These are phyloP conservation scores for Sceloporus undulatus DNA, from an alignment of 2,113 vertebrate genomes.

Conservation along the genomic window DNA sequence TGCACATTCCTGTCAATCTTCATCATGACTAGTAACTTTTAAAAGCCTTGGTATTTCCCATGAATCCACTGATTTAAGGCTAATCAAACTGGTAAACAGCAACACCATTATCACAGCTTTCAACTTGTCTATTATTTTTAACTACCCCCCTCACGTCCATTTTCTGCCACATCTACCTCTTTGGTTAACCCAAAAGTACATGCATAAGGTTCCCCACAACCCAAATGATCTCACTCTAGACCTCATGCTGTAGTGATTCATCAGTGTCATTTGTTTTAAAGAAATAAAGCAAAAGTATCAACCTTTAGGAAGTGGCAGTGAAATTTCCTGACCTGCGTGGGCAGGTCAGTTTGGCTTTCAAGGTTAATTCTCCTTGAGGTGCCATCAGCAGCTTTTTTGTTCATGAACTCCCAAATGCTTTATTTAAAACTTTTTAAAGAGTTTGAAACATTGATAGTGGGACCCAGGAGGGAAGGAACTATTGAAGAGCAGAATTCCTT, in stretches of 20 bases:
- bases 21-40: too few species aligned
- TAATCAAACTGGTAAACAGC: too few species aligned
- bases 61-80: too few species aligned
- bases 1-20: too few species aligned
- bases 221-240: neutral
- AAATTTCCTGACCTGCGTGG: too few species aligned
- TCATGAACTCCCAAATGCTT: neutral
- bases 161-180: neutral
- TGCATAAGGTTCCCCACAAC: fast-evolving
- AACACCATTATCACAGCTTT: neutral
- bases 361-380: neutral
- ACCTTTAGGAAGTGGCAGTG: too few species aligned
- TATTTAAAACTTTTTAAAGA: neutral
- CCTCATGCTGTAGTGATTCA: neutral
- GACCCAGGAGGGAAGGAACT: too few species aligned
- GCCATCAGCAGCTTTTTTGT: neutral
- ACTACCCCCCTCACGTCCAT: too few species aligned
- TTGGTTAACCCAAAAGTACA: fast-evolving
- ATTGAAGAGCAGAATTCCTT: too few species aligned
- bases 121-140: neutral
- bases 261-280: too few species aligned
- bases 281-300: too few species aligned
- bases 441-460: neutral
- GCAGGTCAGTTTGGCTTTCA: neutral
- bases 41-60: too few species aligned